Conservation (phyloP, 1,140 invertebrate species). For the Riptortus pedestris region DNA sequence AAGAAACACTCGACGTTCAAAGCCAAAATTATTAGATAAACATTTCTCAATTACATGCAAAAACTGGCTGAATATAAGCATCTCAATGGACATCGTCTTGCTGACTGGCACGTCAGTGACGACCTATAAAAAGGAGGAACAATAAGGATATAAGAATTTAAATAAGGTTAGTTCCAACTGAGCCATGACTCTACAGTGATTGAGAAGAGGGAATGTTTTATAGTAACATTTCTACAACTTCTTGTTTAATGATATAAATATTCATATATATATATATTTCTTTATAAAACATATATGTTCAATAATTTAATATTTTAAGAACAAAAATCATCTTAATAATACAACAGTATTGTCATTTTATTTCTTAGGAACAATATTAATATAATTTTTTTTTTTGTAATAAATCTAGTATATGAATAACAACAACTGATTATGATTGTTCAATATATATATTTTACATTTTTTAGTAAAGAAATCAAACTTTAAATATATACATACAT, state of each 20-base stretch:
- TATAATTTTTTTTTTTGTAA: constrained; percentile 11
- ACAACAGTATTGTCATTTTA: constrained; percentile 14
- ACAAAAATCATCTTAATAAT: background rate
- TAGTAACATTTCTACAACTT: background rate
- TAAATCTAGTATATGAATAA: background rate
- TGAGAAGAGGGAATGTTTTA: too few relatives aligned
- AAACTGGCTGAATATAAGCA: too few relatives aligned
- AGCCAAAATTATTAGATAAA: too few relatives aligned
- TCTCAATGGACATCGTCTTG: too few relatives aligned
- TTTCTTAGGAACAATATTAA: constrained; percentile 20
- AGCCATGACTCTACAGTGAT: too few relatives aligned
- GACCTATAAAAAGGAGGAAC: too few relatives aligned
- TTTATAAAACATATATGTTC: constrained; percentile 18
- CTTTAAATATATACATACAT: background rate
- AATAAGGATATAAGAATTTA: too few relatives aligned
- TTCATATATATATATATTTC: background rate
- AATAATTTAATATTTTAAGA: constrained; percentile 1
- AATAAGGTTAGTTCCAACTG: too few relatives aligned
- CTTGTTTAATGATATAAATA: background rate
- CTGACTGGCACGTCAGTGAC: too few relatives aligned
- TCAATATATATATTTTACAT: background rate
- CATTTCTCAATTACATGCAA: too few relatives aligned
- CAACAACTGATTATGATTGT: constrained; percentile 1
- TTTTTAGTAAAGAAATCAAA: background rate
- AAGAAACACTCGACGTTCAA: too few relatives aligned